Conservation (phyloP, 2,797 vertebrate genomes). For the Gallinago stenura region DNA sequence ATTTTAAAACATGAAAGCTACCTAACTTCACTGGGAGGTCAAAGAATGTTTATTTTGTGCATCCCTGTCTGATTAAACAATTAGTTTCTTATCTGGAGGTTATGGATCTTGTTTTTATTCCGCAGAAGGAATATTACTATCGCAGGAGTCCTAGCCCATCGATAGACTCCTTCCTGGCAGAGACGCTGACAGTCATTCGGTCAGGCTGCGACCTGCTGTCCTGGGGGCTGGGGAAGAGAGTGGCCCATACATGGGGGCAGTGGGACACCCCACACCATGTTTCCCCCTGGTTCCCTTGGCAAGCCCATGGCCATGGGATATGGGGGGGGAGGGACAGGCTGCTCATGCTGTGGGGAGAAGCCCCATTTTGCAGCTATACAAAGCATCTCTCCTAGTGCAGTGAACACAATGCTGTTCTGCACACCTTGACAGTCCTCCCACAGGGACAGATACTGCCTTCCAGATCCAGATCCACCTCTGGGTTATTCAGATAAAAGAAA, state of each 20-base stretch:
- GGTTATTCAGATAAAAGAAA: background rate
- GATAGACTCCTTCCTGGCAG: background rate
- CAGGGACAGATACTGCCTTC: background rate
- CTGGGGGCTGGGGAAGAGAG: background rate
- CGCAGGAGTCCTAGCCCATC: background rate
- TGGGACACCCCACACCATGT: background rate
- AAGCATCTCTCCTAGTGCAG: background rate
- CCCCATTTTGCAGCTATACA: background rate
- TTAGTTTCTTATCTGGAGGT: background rate
- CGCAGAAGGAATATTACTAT: background rate
- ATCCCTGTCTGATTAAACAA: background rate
- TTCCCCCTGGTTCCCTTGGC: background rate
- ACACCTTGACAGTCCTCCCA: rapidly evolving
- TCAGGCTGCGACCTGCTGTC: background rate
- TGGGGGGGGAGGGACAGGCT: background rate
- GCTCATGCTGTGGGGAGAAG: background rate
- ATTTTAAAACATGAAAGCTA: background rate
- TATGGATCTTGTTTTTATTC: background rate
- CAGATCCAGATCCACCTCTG: background rate
- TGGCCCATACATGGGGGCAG: background rate
- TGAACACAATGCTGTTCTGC: background rate
- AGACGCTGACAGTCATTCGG: background rate
- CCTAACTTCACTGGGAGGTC: background rate
- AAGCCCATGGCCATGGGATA: background rate
- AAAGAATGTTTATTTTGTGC: background rate